These are phyloP conservation scores for Rhinogobio ventralis DNA, from an alignment of 2,797 vertebrate genomes.

Conservation along the genomic window DNA sequence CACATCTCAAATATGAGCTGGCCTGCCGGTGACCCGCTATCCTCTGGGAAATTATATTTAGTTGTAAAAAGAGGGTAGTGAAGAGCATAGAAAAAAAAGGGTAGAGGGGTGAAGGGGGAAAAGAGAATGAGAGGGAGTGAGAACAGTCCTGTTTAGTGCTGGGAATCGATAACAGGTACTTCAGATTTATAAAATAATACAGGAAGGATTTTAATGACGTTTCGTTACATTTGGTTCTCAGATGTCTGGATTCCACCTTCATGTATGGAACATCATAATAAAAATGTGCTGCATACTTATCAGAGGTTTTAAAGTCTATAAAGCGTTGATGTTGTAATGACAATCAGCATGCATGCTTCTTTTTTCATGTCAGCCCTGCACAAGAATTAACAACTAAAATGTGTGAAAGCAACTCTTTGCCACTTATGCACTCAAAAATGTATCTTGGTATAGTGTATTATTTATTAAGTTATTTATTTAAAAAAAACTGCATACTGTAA, in stretches of 20 bases:
- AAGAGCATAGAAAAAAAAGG: background rate
- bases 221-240: background rate
- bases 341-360: background rate
- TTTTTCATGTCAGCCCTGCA: background rate
- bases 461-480: background rate
- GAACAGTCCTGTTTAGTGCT: background rate
- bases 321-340: background rate
- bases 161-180: background rate
- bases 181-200: background rate
- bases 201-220: background rate
- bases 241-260: background rate
- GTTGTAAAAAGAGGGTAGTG: slow-evolving; percentile 11
- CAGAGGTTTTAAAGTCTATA: background rate
- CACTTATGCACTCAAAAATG: background rate
- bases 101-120: background rate
- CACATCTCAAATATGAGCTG: slow-evolving; percentile 22
- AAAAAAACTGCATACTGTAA: too few species aligned
- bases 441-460: background rate
- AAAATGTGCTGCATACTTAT: background rate
- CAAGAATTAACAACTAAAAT: background rate
- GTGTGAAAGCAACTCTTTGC: background rate
- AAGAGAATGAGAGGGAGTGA: background rate
- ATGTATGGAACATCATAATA: background rate
- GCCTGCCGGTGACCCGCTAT: background rate
- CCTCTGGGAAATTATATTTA: slow-evolving; percentile 27